These are phyloP conservation scores for Halictus quadricinctus DNA, from an alignment of 2,888 invertebrate species.

Conservation along the genomic window DNA sequence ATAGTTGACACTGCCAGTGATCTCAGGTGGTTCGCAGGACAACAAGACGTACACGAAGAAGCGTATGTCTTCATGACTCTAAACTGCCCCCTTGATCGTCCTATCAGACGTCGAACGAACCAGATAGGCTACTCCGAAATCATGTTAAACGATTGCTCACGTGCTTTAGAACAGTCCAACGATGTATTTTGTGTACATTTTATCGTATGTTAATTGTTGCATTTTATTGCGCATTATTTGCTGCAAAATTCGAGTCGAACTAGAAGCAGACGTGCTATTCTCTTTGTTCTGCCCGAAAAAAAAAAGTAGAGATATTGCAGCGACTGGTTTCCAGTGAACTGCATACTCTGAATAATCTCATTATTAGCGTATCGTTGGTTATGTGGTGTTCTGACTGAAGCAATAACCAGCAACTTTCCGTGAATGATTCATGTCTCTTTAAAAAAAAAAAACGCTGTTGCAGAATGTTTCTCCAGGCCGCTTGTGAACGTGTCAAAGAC, in stretches of 20 bases:
- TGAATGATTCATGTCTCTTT: background rate
- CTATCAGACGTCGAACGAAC: background rate
- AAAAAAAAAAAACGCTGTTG: background rate
- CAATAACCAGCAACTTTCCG: background rate
- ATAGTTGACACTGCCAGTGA: constrained; percentile 46
- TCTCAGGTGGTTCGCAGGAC: constrained; percentile 32
- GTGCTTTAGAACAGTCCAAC: no score
- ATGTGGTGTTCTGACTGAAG: background rate
- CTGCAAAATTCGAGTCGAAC: no score
- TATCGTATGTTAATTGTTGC: no score
- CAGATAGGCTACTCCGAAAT: background rate
- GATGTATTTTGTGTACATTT: no score
- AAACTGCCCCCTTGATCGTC: constrained; percentile 9
- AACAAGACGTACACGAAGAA: constrained; percentile 52
- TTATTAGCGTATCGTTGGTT: no score
- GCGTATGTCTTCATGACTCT: constrained; percentile 46
- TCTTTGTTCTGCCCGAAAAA: no score
- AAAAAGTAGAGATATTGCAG: no score
- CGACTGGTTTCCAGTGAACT: no score
- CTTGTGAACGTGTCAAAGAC: background rate
- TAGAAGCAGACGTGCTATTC: no score
- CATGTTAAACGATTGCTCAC: background rate
- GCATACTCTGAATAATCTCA: no score
- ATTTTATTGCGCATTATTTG: no score
- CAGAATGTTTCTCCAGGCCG: background rate